Evolutionary conservation across 2,797 vertebrate species (phyloP).

Genomic region (Platyrinchus mystaceus): DNA sequence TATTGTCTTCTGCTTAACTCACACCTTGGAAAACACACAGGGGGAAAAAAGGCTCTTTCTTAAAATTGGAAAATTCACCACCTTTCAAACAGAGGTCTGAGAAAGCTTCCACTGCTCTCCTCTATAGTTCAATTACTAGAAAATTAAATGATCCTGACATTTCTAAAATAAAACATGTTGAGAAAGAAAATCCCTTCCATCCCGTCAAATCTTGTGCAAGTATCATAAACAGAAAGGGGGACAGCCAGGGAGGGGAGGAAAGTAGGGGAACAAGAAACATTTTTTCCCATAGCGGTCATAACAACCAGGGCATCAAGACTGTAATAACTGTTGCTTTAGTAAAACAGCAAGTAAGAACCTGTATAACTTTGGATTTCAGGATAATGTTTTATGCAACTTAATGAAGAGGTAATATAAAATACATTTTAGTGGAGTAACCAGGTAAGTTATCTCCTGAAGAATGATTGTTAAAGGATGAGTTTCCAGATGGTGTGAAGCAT

Average conservation of each 20-base stretch:
- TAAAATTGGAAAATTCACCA: neutral
- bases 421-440: neutral
- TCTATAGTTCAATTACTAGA: neutral
- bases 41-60: neutral
- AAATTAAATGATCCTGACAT: neutral
- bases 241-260: neutral
- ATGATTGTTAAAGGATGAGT: neutral
- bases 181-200: neutral
- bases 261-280: neutral
- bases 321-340: neutral
- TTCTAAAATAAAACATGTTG: neutral
- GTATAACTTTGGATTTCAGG: conserved; percentile 32
- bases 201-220: neutral
- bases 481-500: neutral
- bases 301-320: neutral
- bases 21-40: neutral
- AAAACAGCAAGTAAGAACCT: conserved; percentile 4
- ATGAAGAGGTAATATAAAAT: neutral
- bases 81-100: neutral
- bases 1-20: neutral
- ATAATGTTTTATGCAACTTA: neutral
- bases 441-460: conserved; percentile 17
- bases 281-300: neutral
- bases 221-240: neutral
- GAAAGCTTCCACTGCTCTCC: neutral